phyloP scores from a whole-genome alignment of 2,888 invertebrate species.

The Macropis europaea region DNA sequence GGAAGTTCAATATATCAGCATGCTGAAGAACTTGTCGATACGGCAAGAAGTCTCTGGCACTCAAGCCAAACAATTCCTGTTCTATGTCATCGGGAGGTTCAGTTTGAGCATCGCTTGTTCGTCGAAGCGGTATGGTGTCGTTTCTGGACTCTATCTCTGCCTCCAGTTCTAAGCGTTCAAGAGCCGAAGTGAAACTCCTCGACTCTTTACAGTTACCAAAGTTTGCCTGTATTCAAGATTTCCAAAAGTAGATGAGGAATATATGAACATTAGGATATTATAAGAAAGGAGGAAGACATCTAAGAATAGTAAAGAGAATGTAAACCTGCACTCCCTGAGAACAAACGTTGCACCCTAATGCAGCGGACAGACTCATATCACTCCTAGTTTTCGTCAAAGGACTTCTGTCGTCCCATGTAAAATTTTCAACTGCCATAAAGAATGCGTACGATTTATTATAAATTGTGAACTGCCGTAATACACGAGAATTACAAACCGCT shows the following conservation, averaged over 20 bases:
- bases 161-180: constrained; percentile 61
- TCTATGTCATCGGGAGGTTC: constrained; percentile 46
- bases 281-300: background rate
- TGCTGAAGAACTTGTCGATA: constrained; percentile 69
- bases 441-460: constrained; percentile 1
- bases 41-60: constrained; percentile 69
- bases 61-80: constrained; percentile 50
- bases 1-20: constrained; percentile 72
- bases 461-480: background rate
- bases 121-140: constrained; percentile 32
- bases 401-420: constrained; percentile 58
- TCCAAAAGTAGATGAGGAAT: no score
- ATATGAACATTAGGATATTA: no score
- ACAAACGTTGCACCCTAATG: constrained; percentile 56
- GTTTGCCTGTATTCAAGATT: constrained; percentile 20
- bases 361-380: constrained; percentile 54
- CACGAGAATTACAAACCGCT: constrained; percentile 61
- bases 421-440: constrained; percentile 60
- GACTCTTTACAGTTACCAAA: constrained; percentile 53
- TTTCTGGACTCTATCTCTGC: constrained; percentile 36
- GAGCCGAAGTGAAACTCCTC: constrained; percentile 61
- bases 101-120: constrained; percentile 61
- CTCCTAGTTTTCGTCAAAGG: constrained; percentile 56
- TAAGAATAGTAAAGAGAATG: background rate
- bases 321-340: constrained; percentile 57